Base-by-base conservation (phyloP, 2,797 vertebrate genomes). In the Sebastes itinus region DNA sequence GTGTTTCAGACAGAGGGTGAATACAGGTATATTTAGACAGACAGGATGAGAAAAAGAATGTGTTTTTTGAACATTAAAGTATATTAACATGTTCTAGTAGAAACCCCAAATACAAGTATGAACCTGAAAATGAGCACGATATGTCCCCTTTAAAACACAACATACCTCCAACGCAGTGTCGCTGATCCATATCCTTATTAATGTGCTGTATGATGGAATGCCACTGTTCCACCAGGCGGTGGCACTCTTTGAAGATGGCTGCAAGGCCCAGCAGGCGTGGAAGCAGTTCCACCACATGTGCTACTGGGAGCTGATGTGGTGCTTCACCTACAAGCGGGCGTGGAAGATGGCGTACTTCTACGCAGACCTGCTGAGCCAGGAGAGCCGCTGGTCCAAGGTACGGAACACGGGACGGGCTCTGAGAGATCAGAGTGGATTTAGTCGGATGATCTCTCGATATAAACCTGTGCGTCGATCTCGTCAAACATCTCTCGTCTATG, bases 281-380 rank as follows among this genome's bases (percentile, higher is more conserved):
- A 97, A 97, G 89, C 96, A 97, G 94, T 97, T 97, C 87, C 97
- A 97, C 84, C 97, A 97, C 91, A 97, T 97, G 97, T 97, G 97
- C 91, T 97, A 97, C 94, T 97, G 97, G 97, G 97, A 97, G 94
- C 92, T 97, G 86, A 97, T 97, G 97, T 97, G 97, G 97, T 97
- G 96, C 87, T 96, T 95, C 87, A 96, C 96, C 56, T 97, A 94
- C 46, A 97, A 97, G 89, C 92, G 90, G 2, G 88, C 91, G 5
- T 97, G 97, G 97, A 97, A 95, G 87, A 95, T 96, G 95, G 97
- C 97, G 0, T 97, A 97, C 89, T 97, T 97, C 90, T 97, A 97
- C 13, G 96, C 96, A 1, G 96, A 97, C 92, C 95, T 97, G 7
- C 95, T 97, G 79, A 96, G 96, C 84, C 91, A 97, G 88, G 96